A percentile compares a stretch with the other conserved stretches of the same genome.
These are phyloP conservation scores for Colletes collaris DNA, from an alignment of 2,888 invertebrate genomes.

Conservation along the genomic window DNA sequence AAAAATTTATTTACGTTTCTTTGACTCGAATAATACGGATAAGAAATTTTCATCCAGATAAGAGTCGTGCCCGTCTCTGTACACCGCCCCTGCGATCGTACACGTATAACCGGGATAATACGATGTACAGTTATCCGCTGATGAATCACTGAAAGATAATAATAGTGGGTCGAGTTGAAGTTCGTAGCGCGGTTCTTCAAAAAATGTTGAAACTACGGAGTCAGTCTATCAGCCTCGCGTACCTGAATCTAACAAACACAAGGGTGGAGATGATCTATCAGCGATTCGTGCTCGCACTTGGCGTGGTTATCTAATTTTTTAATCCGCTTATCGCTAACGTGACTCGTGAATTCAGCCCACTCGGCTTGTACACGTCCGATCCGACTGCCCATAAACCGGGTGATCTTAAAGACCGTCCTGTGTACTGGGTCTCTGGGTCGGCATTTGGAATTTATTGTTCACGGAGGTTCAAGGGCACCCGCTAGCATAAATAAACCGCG, in stretches of 20 bases:
- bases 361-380: slow-evolving; percentile 17
- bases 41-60: too few relatives aligned
- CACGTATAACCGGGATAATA: too few relatives aligned
- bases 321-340: slow-evolving; percentile 48
- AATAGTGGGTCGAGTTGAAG: slow-evolving; percentile 1
- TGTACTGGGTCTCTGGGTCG: slow-evolving; percentile 50
- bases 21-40: too few relatives aligned
- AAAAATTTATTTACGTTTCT: too few relatives aligned
- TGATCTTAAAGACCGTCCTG: slow-evolving; percentile 38
- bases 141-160: neutral
- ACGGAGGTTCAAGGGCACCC: slow-evolving; percentile 7
- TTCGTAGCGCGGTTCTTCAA: neutral
- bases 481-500: slow-evolving; percentile 41
- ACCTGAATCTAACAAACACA: slow-evolving; percentile 1
- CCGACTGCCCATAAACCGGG: slow-evolving; percentile 45
- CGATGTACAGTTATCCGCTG: too few relatives aligned
- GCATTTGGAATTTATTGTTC: slow-evolving; percentile 53
- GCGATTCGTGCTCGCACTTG: slow-evolving; percentile 29
- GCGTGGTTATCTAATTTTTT: slow-evolving; percentile 34
- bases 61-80: too few relatives aligned
- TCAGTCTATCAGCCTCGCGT: slow-evolving; percentile 5
- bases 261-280: slow-evolving; percentile 16
- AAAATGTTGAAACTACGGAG: slow-evolving; percentile 8
- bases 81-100: too few relatives aligned
- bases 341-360: slow-evolving; percentile 39